Evolutionary conservation across 2,113 vertebrate genomes (phyloP).

Genomic region (human): GRCh38 chr5:108771001-108771500

Average conservation of each 20-base stretch:
- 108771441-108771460: not conserved
- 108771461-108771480: not conserved
- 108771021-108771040: not conserved
- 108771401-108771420: not conserved
- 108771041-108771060: not conserved
- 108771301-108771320: not conserved
- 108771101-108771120: not conserved
- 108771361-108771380: constrained; percentile 22
- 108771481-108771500: not conserved
- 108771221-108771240: not conserved
- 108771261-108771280: constrained; percentile 22
- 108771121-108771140: not conserved
- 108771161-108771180: not conserved
- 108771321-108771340: not conserved
- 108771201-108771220: not conserved
- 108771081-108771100: not conserved
- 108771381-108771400: not conserved
- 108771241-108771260: constrained; percentile 32
- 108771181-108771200: not conserved
- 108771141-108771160: not conserved
- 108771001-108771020: not conserved
- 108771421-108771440: not conserved
- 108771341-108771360: not conserved
- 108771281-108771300: not conserved
- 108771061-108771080: not conserved